These are phyloP conservation scores for Gila orcuttii DNA, from an alignment of 2,113 vertebrate species.

Conservation along the genomic window DNA sequence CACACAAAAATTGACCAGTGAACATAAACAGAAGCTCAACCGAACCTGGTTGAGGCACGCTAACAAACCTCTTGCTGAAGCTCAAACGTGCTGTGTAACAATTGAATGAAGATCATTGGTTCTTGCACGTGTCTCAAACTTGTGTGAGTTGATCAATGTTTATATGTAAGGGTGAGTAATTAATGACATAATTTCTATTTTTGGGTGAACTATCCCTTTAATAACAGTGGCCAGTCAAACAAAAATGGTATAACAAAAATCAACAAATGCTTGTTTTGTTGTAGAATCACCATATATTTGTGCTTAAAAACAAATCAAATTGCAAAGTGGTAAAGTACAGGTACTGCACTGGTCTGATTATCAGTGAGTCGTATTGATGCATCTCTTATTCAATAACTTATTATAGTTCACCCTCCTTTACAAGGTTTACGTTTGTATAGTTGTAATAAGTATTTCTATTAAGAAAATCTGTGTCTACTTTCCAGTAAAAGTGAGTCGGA, in stretches of 20 bases:
- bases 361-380: not conserved
- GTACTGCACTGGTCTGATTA: not conserved
- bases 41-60: too few species aligned
- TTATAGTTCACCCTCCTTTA: not conserved
- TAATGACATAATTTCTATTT: too few species aligned
- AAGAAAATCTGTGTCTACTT: not conserved
- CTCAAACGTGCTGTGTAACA: too few species aligned
- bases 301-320: not conserved
- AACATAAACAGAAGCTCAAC: too few species aligned
- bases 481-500: constrained; percentile 70
- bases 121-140: too few species aligned
- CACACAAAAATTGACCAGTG: too few species aligned
- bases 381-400: not conserved
- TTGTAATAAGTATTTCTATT: not conserved
- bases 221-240: not conserved
- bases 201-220: not conserved
- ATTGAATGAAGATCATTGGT: too few species aligned
- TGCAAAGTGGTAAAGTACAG: not conserved
- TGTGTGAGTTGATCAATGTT: too few species aligned
- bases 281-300: not conserved
- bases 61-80: too few species aligned
- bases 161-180: too few species aligned
- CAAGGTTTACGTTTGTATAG: not conserved
- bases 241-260: not conserved
- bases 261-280: not conserved